phyloP scores from a whole-genome alignment of 2,888 invertebrate genomes.

The Biston stratarius region DNA sequence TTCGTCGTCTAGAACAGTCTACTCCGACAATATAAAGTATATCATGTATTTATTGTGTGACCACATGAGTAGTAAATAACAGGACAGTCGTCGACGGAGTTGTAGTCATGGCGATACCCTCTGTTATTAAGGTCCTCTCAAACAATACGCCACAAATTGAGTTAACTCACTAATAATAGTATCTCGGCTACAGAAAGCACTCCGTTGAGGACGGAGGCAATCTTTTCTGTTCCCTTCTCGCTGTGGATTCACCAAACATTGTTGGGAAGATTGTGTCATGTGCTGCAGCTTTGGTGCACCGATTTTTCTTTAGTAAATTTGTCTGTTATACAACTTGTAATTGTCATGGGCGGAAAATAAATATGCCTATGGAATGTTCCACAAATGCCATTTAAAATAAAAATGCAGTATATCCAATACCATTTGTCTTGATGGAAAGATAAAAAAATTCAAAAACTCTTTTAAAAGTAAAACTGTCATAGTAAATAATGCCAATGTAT shows the following conservation, averaged over 20 bases:
- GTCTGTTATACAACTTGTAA: neutral
- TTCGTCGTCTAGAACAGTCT: too few species aligned
- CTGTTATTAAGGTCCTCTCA: constrained; percentile 84
- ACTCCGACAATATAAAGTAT: neutral
- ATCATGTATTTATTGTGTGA: neutral
- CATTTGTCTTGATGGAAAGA: too few species aligned
- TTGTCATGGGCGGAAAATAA: neutral
- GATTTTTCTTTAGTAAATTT: neutral
- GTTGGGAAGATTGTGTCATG: constrained; percentile 8
- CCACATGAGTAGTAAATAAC: constrained; percentile 37
- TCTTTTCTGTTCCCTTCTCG: constrained; percentile 68
- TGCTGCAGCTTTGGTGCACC: neutral
- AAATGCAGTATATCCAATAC: too few species aligned
- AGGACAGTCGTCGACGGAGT: constrained; percentile 58
- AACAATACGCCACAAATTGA: constrained; percentile 86
- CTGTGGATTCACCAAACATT: constrained; percentile 28
- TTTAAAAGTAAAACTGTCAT: too few species aligned
- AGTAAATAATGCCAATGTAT: too few species aligned
- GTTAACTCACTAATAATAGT: constrained; percentile 85
- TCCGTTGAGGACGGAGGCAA: constrained; percentile 76
- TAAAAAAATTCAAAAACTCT: too few species aligned
- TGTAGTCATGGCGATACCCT: constrained; percentile 77
- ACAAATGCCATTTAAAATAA: too few species aligned
- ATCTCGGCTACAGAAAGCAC: constrained; percentile 76
- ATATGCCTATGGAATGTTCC: too few species aligned